Conservation (phyloP, 2,797 vertebrate genomes). For the Syndactyla subalaris region DNA sequence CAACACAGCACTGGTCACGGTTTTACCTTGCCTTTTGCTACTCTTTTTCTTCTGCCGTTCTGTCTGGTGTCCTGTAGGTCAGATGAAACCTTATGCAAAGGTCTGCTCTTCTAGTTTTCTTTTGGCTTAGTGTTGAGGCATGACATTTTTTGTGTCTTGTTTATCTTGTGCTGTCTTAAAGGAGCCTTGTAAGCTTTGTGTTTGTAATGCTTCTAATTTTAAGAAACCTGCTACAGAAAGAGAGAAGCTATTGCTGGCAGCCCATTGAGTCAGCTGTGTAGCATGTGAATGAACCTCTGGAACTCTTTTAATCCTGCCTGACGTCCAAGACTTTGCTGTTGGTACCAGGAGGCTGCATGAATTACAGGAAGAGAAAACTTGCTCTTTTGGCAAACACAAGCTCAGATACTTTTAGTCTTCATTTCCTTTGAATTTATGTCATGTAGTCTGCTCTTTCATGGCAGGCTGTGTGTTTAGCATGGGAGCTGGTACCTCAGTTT, state of each 20-base stretch:
- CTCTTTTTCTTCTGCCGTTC: not conserved
- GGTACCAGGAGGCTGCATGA: not conserved
- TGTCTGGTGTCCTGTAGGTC: fast-evolving
- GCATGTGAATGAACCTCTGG: not conserved
- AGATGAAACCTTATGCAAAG: not conserved
- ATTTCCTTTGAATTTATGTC: not conserved
- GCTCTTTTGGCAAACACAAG: not conserved
- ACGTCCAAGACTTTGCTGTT: not conserved
- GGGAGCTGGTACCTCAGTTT: not conserved
- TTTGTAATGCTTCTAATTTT: not conserved
- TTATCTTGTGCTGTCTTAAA: not conserved
- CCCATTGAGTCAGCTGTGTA: not conserved
- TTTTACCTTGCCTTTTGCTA: not conserved
- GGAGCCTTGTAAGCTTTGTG: not conserved
- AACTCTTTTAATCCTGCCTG: not conserved
- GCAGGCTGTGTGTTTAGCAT: not conserved
- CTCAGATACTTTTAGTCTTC: not conserved
- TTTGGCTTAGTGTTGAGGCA: not conserved
- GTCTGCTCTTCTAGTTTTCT: not conserved
- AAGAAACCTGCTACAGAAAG: not conserved
- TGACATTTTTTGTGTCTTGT: not conserved
- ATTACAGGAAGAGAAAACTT: not conserved
- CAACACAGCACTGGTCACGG: not conserved
- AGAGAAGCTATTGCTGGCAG: not conserved
- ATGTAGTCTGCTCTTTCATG: not conserved